Percentiles rank a stretch among this genome's conserved stretches.
Evolutionary conservation across 2,113 vertebrate species (phyloP).

Genomic region (Neodontobutis hainanensis): DNA sequence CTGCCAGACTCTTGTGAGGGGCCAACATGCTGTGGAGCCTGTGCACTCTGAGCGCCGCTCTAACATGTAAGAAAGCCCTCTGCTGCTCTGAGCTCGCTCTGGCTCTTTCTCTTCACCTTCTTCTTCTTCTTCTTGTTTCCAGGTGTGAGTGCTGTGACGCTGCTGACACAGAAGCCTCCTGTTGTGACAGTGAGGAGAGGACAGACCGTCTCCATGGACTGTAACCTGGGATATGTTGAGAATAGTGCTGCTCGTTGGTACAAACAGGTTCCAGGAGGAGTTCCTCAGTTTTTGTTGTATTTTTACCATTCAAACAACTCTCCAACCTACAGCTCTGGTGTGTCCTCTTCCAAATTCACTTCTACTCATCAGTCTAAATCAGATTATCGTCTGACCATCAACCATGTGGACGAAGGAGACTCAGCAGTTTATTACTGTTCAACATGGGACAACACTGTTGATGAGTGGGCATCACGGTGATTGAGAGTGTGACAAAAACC

Average conservation of each 20-base stretch:
- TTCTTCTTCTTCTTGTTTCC: no score
- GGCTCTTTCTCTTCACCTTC: no score
- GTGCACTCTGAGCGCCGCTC: no score
- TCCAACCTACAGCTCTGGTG: not conserved
- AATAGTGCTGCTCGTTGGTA: not conserved
- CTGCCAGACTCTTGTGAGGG: no score
- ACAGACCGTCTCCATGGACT: not conserved
- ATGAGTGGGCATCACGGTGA: no score
- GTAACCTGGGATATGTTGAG: not conserved
- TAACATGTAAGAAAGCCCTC: no score
- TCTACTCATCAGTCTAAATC: not conserved
- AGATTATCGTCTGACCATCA: constrained; percentile 5
- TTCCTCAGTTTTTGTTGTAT: not conserved
- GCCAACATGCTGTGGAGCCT: no score
- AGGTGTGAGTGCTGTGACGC: not conserved
- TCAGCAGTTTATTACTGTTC: no score
- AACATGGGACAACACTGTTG: no score
- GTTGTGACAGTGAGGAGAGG: not conserved
- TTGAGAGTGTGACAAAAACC: not conserved
- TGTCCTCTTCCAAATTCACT: not conserved
- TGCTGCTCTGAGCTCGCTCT: no score
- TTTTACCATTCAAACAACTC: not conserved
- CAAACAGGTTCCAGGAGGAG: not conserved
- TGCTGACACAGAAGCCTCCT: not conserved
- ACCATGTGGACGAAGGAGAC: not conserved